phyloP scores from a whole-genome alignment of 2,888 invertebrate genomes.

The Monoplex corrugatus region DNA sequence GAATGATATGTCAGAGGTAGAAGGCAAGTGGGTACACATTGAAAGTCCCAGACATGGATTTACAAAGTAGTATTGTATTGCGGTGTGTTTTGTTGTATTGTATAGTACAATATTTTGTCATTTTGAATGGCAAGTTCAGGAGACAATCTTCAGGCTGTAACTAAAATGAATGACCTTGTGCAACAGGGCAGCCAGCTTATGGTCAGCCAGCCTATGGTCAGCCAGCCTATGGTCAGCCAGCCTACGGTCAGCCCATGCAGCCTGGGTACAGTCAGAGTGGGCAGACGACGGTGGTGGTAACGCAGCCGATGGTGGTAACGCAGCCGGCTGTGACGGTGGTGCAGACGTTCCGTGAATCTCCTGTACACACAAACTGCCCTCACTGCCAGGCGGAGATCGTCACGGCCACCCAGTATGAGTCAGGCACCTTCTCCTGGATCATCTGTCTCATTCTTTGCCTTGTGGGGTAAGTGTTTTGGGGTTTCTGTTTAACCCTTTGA shows the following conservation, averaged over 20 bases:
- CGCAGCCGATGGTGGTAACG: conserved; percentile 66
- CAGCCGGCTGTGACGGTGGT: conserved; percentile 68
- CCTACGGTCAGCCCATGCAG: conserved; percentile 39
- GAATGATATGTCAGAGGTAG: no score
- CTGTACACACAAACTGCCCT: conserved; percentile 74
- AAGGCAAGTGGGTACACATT: no score
- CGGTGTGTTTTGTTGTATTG: no score
- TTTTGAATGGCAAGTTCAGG: no score
- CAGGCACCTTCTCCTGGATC: conserved; percentile 79
- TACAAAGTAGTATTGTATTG: no score
- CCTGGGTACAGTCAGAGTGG: conserved; percentile 55
- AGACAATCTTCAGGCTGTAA: no score
- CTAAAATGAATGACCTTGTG: neutral
- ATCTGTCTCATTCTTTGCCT: conserved; percentile 75
- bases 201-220: conserved; percentile 47
- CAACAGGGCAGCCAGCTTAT: conserved; percentile 23
- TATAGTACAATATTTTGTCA: no score
- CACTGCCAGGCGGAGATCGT: conserved; percentile 77
- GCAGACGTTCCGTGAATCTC: conserved; percentile 72
- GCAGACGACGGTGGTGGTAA: conserved; percentile 69
- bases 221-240: conserved; percentile 32
- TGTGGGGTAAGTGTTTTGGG: conserved; percentile 78
- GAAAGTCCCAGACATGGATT: no score
- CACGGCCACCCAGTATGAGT: conserved; percentile 75
- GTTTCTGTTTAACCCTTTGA: no score